Evolutionary conservation across 1,140 invertebrate species (phyloP), one percentile per base, ranked within the genome.

Genomic region (Bombus vancouverensis): DNA sequence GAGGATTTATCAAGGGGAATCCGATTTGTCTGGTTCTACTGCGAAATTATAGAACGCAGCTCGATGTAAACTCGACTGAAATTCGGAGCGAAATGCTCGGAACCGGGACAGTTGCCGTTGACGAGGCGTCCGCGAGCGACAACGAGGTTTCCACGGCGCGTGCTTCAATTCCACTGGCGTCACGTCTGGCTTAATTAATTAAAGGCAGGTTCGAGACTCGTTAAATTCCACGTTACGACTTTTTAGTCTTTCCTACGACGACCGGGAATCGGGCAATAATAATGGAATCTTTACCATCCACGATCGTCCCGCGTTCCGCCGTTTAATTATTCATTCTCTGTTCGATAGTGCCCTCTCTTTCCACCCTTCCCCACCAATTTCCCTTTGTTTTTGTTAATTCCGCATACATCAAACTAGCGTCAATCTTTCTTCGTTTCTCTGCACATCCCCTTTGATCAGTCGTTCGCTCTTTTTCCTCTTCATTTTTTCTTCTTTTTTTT

Each of bases 141-240:
- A 77, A 83, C 81, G 42, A 83, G 42, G 73, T 83, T 83, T 77
- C 47, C 73, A 57, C 81, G 44, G 28, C 72, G 47, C 72, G 65
- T 83, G 72, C 71, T 81, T 83, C 80, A 83, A 83, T 86, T 86
- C 85, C 65, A 62, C 53, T 83, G 85, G 85, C 85, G 85, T 86
- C 85, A 68, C 80, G 85, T 86, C 80, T 86, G 85, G 47, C 66
- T 86, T 83, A 86, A 86, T 86, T 86, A 86, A 86, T 86, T 86
- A 76, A 83, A 86, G 53, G 72, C 80, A 86, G 85, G 62, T 86
- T 86, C 80, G 84, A 81, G 79, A 34, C 85, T 86, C 85, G 85
- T 86, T 75, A 82, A 86, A 86, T 83, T 76, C 80, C 72, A 22
- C 80, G 71, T 83, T 76, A 37, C 82, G 62, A n/a, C 72, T 82